Evolutionary conservation across 2,797 vertebrate species (phyloP), one percentile per base, ranked within the genome.

Genomic region (Enteromius anoplus): DNA sequence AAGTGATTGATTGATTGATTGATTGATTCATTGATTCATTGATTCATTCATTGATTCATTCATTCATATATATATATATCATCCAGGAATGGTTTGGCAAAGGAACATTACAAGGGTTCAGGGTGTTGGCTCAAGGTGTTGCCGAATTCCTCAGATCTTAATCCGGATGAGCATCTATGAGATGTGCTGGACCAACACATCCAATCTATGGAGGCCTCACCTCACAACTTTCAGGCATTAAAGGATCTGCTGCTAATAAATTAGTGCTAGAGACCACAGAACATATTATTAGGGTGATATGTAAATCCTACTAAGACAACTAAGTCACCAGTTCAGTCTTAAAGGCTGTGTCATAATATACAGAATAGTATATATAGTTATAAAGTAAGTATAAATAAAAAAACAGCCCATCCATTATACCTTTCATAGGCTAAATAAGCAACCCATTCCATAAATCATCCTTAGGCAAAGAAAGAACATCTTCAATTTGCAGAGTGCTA

Each of bases 401-500:
- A 47, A 17, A 71, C 14, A 26, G 17, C 4, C 32, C 3, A 55
- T 75, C 34, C 23, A 19, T 81, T 62, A 15, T 26, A 29, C 66
- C 14, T 62, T 73, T 51, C 60, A 21, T 8, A 64, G 17, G 17
- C 58, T 66, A 75, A 53, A 82, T 66, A 53, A 66, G 55, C 70
- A 82, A 75, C 29, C 60, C n/a, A 29, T 58, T 47, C 8, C 62
- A 83, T 47, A n/a, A 14, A 83, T 70, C 29, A 70, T 62, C 53
- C 40, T 15, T 32, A 60, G 64, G 64, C 65, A 70, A 70, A 49
- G 51, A 71, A 77, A 40, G 37, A 77, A 49, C 62, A 23, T 60
- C 40, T 82, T 55, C 32, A 75, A n/a, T 68, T 60, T 45, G 37
- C n/a, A 66, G 47, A 82, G 49, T 45, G 81, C 60, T 69, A 14